Percentiles rank a stretch among this genome's conserved stretches.
Evolutionary conservation across 2,797 vertebrate species (phyloP).

Genomic region (Sebastes wilsoni): DNA sequence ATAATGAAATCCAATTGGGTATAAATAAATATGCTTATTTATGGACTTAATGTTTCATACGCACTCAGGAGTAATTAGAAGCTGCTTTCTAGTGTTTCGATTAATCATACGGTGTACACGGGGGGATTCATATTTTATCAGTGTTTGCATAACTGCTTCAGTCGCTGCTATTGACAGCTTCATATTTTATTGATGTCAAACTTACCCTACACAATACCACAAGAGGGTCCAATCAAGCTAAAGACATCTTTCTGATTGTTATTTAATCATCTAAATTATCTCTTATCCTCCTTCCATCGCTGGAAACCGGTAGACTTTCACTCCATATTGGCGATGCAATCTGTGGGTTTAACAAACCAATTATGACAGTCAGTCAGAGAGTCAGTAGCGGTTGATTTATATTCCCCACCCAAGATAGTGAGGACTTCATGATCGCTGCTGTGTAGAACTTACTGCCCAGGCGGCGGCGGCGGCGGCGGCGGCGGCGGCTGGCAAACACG

Average conservation of each 20-base stretch:
- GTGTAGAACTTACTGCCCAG: background rate
- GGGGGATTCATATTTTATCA: slow-evolving; percentile 60
- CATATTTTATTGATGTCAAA: slow-evolving; percentile 41
- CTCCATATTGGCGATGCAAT: slow-evolving; percentile 41
- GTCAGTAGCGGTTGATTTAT: slow-evolving; percentile 48
- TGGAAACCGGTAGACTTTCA: slow-evolving; percentile 19
- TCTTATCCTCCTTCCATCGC: slow-evolving; percentile 22
- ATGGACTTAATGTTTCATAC: slow-evolving; percentile 63
- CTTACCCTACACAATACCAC: slow-evolving; percentile 4
- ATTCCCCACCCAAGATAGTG: slow-evolving; percentile 24
- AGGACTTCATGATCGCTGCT: slow-evolving; percentile 34
- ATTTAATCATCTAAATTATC: slow-evolving; percentile 34
- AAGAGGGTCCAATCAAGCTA: slow-evolving; percentile 20
- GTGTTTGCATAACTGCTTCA: slow-evolving; percentile 47
- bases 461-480: background rate
- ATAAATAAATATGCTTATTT: slow-evolving; percentile 76
- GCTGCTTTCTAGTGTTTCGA: slow-evolving; percentile 59
- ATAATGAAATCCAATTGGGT: slow-evolving; percentile 68
- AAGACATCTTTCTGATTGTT: slow-evolving; percentile 5
- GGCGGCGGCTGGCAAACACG: background rate
- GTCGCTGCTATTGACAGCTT: slow-evolving; percentile 32
- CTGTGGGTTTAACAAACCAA: slow-evolving; percentile 58
- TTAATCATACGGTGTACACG: slow-evolving; percentile 48
- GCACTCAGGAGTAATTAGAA: slow-evolving; percentile 70
- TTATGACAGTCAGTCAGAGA: slow-evolving; percentile 52